phyloP scores from a whole-genome alignment of 2,888 invertebrate species.

The Isotomurus palustris region DNA sequence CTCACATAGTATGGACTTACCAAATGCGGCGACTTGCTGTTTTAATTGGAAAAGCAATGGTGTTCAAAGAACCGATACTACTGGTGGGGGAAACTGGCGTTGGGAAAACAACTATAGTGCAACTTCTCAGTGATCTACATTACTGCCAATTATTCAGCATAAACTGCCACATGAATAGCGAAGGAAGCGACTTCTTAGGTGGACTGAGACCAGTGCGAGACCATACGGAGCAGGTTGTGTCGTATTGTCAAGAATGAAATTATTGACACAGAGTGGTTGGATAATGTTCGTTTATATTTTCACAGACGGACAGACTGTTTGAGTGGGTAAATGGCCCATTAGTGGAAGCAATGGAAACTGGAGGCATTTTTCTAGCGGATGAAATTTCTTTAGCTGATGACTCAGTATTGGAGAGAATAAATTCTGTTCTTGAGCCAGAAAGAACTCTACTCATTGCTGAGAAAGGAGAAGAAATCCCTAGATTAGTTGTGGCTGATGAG shows the following conservation, averaged over 20 bases:
- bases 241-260: slow-evolving; percentile 2
- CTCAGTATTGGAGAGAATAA: slow-evolving; percentile 92
- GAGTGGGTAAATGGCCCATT: slow-evolving; percentile 98
- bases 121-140: slow-evolving; percentile 71
- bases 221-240: slow-evolving; percentile 49
- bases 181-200: slow-evolving; percentile 95
- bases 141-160: slow-evolving; percentile 68
- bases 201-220: slow-evolving; percentile 83
- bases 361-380: slow-evolving; percentile 87
- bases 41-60: slow-evolving; percentile 69
- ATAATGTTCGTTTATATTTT: slow-evolving; percentile 8
- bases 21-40: slow-evolving; percentile 72
- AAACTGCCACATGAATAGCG: slow-evolving; percentile 98
- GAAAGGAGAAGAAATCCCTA: slow-evolving; percentile 61
- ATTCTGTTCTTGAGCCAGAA: slow-evolving; percentile 91
- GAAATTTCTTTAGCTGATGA: slow-evolving; percentile 99
- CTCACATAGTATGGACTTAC: slow-evolving; percentile 89
- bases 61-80: slow-evolving; percentile 88
- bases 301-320: slow-evolving; percentile 60
- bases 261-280: background rate
- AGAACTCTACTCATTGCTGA: slow-evolving; percentile 85
- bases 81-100: slow-evolving; percentile 97
- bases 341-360: slow-evolving; percentile 81
- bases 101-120: slow-evolving; percentile 94
- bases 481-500: slow-evolving; percentile 61